phyloP scores from a whole-genome alignment of 92 coral and sea anemone genomes.

The Bergia puertoricense region DNA sequence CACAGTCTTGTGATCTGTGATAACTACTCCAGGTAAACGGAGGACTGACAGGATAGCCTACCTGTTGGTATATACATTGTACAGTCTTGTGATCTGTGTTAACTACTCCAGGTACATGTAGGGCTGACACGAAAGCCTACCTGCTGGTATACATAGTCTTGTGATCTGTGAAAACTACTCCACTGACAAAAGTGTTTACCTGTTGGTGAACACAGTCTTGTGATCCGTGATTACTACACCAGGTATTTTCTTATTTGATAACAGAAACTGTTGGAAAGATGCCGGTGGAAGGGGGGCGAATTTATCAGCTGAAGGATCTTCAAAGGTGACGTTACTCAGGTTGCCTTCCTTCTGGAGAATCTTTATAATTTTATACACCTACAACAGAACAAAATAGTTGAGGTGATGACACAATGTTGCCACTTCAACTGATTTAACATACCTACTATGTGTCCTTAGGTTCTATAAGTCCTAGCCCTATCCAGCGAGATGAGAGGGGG shows the following conservation, averaged over 20 bases:
- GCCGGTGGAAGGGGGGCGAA: slow-evolving; percentile 88
- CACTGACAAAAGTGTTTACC: slow-evolving; percentile 51
- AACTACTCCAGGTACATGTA: slow-evolving; percentile 36
- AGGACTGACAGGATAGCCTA: too few species aligned
- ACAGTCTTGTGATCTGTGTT: too few species aligned
- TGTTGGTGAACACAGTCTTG: slow-evolving; percentile 62
- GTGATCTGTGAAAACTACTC: neutral
- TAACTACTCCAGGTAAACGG: neutral
- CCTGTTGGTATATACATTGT: too few species aligned
- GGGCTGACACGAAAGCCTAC: too few species aligned
- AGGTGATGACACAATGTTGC: too few species aligned
- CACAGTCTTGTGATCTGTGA: neutral
- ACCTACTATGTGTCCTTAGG: too few species aligned
- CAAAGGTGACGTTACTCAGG: slow-evolving; percentile 43
- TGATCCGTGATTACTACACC: slow-evolving; percentile 95
- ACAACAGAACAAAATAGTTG: neutral
- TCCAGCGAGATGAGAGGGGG: too few species aligned
- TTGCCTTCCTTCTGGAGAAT: slow-evolving; percentile 52
- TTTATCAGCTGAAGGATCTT: slow-evolving; percentile 45
- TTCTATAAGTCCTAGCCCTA: too few species aligned
- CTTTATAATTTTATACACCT: slow-evolving; percentile 60
- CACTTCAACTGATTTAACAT: neutral
- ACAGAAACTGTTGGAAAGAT: slow-evolving; percentile 89
- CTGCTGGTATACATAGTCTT: too few species aligned
- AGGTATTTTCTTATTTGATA: slow-evolving; percentile 53